Evolutionary conservation across 2,797 vertebrate species (phyloP).

Genomic region (Acanthiza pusilla): DNA sequence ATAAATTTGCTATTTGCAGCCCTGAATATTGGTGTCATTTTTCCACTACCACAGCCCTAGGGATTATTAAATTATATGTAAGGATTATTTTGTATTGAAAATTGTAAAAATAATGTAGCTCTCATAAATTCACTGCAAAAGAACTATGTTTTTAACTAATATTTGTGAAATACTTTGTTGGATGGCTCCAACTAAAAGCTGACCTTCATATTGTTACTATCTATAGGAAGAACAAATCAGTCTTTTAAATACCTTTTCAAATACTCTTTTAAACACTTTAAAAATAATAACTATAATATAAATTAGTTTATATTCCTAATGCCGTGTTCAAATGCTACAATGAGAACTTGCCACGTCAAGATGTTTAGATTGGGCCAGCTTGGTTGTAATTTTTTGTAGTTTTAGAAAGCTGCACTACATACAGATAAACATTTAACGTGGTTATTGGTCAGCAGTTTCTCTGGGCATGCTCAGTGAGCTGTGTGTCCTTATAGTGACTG

Average conservation of each 20-base stretch:
- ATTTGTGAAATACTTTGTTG: neutral
- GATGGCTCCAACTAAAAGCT: neutral
- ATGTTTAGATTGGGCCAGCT: neutral
- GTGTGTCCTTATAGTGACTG: neutral
- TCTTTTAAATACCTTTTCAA: neutral
- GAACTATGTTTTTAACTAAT: neutral
- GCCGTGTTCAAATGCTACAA: neutral
- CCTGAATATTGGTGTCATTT: neutral
- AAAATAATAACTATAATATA: neutral
- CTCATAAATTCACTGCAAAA: neutral
- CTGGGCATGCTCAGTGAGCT: neutral
- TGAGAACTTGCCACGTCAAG: neutral
- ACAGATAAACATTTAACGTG: neutral
- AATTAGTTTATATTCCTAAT: neutral
- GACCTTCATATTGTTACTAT: neutral
- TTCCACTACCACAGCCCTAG: neutral
- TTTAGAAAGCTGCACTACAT: neutral
- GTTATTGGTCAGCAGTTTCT: neutral
- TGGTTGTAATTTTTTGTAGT: neutral
- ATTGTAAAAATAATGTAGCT: neutral
- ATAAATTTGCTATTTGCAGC: neutral
- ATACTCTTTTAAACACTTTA: neutral
- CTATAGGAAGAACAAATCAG: neutral
- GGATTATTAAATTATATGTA: neutral
- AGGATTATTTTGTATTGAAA: neutral